Conservation (phyloP, 2,888 invertebrate genomes). For the Rotaria macrura region DNA sequence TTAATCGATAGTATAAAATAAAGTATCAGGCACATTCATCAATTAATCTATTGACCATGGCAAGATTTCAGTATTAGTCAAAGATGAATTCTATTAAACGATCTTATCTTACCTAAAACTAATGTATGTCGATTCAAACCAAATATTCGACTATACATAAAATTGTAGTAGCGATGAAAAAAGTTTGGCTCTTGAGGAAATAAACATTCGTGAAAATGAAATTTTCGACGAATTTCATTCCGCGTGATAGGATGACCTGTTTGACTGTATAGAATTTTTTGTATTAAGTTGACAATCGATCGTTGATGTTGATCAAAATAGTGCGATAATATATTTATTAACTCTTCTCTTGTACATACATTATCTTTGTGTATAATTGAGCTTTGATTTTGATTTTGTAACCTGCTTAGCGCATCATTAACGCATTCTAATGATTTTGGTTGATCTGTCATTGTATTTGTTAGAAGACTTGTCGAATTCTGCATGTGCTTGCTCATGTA, state of each 20-base stretch:
- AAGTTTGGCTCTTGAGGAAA: not conserved
- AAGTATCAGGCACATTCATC: no score
- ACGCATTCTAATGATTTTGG: not conserved
- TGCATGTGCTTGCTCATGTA: not conserved
- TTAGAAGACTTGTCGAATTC: not conserved
- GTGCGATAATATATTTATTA: not conserved
- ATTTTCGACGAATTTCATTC: not conserved
- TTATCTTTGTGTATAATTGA: not conserved
- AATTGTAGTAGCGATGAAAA: not conserved
- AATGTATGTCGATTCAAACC: slow-evolving; percentile 5
- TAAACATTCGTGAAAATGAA: slow-evolving; percentile 9
- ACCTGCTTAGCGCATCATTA: not conserved
- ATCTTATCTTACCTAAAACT: not conserved
- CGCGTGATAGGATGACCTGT: not conserved
- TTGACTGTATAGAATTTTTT: not conserved
- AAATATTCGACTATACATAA: not conserved
- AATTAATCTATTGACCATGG: no score
- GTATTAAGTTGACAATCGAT: not conserved
- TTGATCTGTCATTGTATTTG: not conserved
- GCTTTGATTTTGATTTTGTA: not conserved
- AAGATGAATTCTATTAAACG: no score
- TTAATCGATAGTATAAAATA: no score
- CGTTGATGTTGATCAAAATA: slow-evolving; percentile 1
- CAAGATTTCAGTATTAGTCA: no score
- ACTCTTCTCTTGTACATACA: not conserved